Evolutionary conservation across 2,888 invertebrate genomes (phyloP).

Genomic region (Zeuzera pyrina): DNA sequence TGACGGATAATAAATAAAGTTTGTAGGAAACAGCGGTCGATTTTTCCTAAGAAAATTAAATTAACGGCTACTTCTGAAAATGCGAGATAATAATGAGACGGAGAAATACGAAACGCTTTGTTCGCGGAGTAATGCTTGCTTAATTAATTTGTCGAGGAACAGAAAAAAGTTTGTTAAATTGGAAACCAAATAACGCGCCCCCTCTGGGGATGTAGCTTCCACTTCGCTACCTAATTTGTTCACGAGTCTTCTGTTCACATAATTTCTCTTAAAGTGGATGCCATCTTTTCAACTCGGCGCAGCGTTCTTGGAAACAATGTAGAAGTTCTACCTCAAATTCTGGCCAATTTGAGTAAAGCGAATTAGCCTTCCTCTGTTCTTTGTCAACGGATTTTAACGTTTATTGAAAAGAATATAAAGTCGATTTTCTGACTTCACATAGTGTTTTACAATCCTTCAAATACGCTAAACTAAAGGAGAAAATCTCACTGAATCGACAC

Average conservation of each 20-base stretch:
- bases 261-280: constrained; percentile 31
- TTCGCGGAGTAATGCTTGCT: too few species aligned
- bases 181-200: constrained; percentile 37
- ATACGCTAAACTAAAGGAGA: constrained; percentile 18
- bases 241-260: constrained; percentile 42
- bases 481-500: constrained; percentile 5
- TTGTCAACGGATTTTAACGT: constrained; percentile 6
- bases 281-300: constrained; percentile 38
- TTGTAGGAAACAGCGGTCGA: too few species aligned
- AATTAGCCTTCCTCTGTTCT: constrained; percentile 15
- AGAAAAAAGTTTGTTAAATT: too few species aligned
- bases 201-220: constrained; percentile 27
- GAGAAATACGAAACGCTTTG: too few species aligned
- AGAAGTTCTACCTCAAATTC: constrained; percentile 19
- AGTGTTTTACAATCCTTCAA: constrained; percentile 2
- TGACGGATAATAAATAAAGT: too few species aligned
- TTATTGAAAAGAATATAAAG: constrained; percentile 5
- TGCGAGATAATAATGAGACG: too few species aligned
- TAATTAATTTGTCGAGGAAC: too few species aligned
- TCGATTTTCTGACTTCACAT: constrained; percentile 4
- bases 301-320: constrained; percentile 26
- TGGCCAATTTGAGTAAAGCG: constrained; percentile 15
- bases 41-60: too few species aligned
- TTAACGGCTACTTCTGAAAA: too few species aligned
- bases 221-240: constrained; percentile 42